Evolutionary conservation across 1,140 invertebrate species (phyloP).

Genomic region (Trichonephila inaurata): DNA sequence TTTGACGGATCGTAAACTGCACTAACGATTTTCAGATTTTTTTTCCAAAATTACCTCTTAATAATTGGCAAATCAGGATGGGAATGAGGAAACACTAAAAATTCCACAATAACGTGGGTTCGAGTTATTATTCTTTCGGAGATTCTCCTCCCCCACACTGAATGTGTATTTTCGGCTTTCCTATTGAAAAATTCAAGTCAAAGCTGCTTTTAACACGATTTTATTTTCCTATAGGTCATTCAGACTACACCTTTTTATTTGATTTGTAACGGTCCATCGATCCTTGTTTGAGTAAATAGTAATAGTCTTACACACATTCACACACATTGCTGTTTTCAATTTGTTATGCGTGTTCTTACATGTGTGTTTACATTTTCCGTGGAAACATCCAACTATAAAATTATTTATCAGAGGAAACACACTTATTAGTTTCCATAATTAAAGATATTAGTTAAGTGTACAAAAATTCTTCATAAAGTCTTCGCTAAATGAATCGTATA

Average conservation of each 20-base stretch:
- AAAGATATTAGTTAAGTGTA: too few species aligned
- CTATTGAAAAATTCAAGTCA: not conserved
- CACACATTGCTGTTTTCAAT: too few species aligned
- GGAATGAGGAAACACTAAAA: not conserved
- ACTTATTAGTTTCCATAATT: too few species aligned
- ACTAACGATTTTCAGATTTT: conserved; percentile 32
- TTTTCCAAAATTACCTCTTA: not conserved
- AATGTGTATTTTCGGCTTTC: not conserved
- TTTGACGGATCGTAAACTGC: conserved; percentile 16
- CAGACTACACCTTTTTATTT: not conserved
- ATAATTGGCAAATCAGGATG: conserved; percentile 35
- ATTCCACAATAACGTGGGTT: not conserved
- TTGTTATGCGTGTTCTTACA: too few species aligned
- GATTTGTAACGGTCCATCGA: not conserved
- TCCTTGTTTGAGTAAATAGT: not conserved
- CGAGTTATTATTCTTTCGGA: not conserved
- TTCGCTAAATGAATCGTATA: too few species aligned
- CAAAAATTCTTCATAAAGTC: too few species aligned
- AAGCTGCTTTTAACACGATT: not conserved
- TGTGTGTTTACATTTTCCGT: too few species aligned
- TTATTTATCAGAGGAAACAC: too few species aligned
- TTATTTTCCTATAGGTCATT: not conserved
- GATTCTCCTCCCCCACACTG: not conserved
- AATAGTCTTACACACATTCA: too few species aligned
- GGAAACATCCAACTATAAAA: too few species aligned